phyloP scores from a whole-genome alignment of 2,113 vertebrate species.

The Notarius lentiginosus region DNA sequence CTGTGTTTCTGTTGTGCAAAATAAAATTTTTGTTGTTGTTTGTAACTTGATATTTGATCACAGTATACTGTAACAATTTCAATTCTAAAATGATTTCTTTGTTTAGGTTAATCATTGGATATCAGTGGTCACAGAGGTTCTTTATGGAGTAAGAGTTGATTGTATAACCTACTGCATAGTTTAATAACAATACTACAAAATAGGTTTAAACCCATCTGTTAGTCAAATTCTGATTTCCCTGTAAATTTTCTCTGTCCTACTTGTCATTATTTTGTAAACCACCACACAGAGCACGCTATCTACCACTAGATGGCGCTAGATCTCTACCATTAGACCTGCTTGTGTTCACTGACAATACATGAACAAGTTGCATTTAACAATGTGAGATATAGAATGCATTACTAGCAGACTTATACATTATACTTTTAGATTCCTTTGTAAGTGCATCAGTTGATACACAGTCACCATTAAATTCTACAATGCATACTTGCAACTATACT shows the following conservation, averaged over 20 bases:
- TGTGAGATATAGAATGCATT: neutral
- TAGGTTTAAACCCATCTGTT: neutral
- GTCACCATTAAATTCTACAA: neutral
- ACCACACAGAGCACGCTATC: neutral
- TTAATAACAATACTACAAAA: neutral
- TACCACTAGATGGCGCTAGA: conserved; percentile 10
- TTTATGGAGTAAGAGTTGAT: neutral
- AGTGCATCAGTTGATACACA: neutral
- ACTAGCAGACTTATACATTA: no score
- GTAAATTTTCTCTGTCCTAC: neutral
- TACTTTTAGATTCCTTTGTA: neutral
- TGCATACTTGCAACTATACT: neutral
- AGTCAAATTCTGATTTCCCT: neutral
- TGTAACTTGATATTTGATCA: no score
- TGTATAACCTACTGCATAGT: neutral
- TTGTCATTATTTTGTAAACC: neutral
- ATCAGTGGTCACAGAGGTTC: neutral
- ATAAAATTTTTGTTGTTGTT: no score
- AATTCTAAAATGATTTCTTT: neutral
- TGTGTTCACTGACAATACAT: neutral
- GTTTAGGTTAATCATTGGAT: neutral
- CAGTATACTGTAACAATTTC: no score
- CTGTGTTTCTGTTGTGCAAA: no score
- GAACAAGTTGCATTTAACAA: neutral
- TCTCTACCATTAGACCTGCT: no score